phyloP scores from a whole-genome alignment of 2,113 vertebrate species.

The Micronycteris hirsuta region DNA sequence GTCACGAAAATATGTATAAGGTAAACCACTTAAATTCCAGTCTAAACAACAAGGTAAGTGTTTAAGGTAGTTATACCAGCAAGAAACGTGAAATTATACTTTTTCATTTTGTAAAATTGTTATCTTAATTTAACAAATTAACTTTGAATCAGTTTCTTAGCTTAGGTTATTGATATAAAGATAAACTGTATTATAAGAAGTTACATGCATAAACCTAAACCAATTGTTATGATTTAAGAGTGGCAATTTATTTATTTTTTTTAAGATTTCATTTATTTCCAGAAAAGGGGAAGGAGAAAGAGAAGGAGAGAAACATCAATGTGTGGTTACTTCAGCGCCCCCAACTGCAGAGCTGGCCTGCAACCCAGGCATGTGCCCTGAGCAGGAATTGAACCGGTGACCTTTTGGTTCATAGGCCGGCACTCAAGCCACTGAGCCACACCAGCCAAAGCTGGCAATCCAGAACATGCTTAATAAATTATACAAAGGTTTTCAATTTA shows the following conservation, averaged over 20 bases:
- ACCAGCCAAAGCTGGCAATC: not conserved
- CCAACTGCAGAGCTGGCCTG: too few species aligned
- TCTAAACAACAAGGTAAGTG: constrained; percentile 68
- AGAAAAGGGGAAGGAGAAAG: too few species aligned
- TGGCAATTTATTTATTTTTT: not conserved
- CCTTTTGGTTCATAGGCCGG: too few species aligned
- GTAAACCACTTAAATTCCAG: constrained; percentile 69
- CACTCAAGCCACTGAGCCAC: too few species aligned
- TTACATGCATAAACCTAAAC: not conserved
- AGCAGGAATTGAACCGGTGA: too few species aligned
- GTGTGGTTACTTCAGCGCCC: too few species aligned
- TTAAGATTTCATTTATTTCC: too few species aligned
- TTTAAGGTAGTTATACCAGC: not conserved
- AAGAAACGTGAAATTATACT: not conserved
- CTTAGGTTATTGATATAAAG: constrained; percentile 11
- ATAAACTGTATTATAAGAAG: not conserved
- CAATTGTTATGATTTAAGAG: not conserved
- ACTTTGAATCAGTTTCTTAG: constrained; percentile 50
- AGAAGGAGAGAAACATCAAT: too few species aligned
- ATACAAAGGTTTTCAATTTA: constrained; percentile 1
- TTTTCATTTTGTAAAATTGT: not conserved
- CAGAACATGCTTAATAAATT: not conserved
- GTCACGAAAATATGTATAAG: constrained; percentile 62
- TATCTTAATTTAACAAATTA: constrained; percentile 57
- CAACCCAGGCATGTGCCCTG: too few species aligned